Evolutionary conservation across 2,888 invertebrate species (phyloP).

Genomic region (Eurytoma californica): DNA sequence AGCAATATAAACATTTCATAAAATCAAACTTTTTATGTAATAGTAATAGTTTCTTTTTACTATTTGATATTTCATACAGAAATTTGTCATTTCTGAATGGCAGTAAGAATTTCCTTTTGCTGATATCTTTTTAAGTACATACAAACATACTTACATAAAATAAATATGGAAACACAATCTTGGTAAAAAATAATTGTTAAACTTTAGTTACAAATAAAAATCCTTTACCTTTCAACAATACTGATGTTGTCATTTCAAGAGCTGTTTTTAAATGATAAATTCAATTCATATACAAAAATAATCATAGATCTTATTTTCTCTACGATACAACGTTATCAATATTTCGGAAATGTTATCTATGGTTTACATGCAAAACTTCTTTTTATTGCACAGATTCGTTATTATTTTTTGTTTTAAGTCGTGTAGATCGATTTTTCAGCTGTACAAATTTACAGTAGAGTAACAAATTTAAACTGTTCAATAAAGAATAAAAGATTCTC

Average conservation of each 20-base stretch:
- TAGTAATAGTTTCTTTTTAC: neutral
- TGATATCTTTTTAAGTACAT: constrained; percentile 20
- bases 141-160: constrained; percentile 8
- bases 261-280: neutral
- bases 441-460: constrained; percentile 43
- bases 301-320: constrained; percentile 7
- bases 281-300: constrained; percentile 13
- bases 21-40: neutral
- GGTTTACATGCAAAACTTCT: neutral
- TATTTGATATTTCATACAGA: neutral
- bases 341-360: neutral
- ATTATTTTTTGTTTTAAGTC: neutral
- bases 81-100: constrained; percentile 40
- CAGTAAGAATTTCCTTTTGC: constrained; percentile 39
- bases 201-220: no score
- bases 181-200: constrained; percentile 2
- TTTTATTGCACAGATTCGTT: neutral
- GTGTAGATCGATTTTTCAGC: constrained; percentile 1
- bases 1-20: neutral
- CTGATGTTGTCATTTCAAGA: no score
- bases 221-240: no score
- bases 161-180: neutral
- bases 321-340: neutral
- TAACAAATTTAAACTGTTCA: neutral
- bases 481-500: no score